Evolutionary conservation across 2,113 vertebrate species (phyloP), one percentile per base, ranked within the genome.

Genomic region (Silurus meridionalis): DNA sequence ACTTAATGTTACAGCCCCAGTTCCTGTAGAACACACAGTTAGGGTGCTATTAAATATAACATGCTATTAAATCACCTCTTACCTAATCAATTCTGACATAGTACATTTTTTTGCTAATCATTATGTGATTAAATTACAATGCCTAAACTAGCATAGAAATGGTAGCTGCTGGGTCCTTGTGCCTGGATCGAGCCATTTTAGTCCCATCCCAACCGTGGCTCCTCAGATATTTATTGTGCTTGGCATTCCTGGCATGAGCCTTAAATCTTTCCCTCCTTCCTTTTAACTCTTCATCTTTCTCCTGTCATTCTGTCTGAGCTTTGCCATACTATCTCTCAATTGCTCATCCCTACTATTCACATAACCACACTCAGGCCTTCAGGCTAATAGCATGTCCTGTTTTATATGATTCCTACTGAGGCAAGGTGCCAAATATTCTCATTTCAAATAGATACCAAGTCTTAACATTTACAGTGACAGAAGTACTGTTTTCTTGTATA

Each of bases 1-100:
- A 90, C 92, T 91, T 93, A 90, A 90, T 91, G 90, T 91, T 93
- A 88, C 88, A 67, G 88, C 87, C 85, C 90, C 89, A 71, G 79
- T 60, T 46, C 17, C 85, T 58, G 82, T 77, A 77, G 82, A 86
- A 84, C 83, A 85, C 63, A 25, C 11, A 58, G n/a, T 57, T 69
- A 66, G 52, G 64, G 60, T 79, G 82, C 58, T 21, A 64, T 66
- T 85, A 61, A 83, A 88, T 79, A 55, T 71, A 57, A 61, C 84
- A 50, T n/a, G 13, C 19, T 85, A 60, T 67, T 87, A 80, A 89
- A 86, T 69, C n/a, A n/a, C 82, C 58, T 57, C 64, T 83, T 82
- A 80, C 72, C 61, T 91, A 87, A 91, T 91, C 57, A 50, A 83
- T 83, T 64, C 74, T 86, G 90, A 86, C 87, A 89, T 71, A 86